Percentiles rank a stretch among this genome's conserved stretches.
phyloP scores from a whole-genome alignment of 2,113 vertebrate species.

The Acanthochromis polyacanthus region DNA sequence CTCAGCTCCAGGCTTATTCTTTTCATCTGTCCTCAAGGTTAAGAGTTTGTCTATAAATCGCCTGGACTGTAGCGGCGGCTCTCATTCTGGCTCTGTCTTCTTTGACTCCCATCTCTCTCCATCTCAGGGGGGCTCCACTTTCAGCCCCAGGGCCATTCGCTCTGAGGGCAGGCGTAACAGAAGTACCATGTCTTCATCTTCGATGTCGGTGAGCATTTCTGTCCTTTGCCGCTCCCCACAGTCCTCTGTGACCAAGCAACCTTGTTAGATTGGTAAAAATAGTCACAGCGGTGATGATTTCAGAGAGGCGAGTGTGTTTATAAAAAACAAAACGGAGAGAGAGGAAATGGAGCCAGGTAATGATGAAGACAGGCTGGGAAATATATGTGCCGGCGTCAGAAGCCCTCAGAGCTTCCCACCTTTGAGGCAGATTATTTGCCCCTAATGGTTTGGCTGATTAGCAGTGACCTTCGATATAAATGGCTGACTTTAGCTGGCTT shows the following conservation, averaged over 20 bases:
- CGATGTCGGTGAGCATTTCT: conserved; percentile 58
- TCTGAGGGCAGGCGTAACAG: conserved; percentile 44
- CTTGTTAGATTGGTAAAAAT: conserved; percentile 79
- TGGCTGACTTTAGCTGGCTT: conserved; percentile 19
- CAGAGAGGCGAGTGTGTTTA: conserved; percentile 50
- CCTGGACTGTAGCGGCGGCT: conserved; percentile 30
- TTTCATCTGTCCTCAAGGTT: conserved; percentile 61
- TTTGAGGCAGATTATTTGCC: conserved; percentile 61
- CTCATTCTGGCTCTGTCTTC: background rate
- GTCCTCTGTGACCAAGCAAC: conserved; percentile 69
- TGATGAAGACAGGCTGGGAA: conserved; percentile 50
- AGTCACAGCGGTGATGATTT: conserved; percentile 63
- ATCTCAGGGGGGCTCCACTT: conserved; percentile 36
- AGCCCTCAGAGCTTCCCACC: conserved; percentile 18
- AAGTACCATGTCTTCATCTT: conserved; percentile 50
- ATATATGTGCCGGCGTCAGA: conserved; percentile 29
- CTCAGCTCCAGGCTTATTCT: conserved; percentile 46
- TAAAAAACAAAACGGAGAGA: background rate
- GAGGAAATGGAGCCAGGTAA: conserved; percentile 40
- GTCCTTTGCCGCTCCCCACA: conserved; percentile 35
- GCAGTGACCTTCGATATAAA: conserved; percentile 48
- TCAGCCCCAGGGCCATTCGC: conserved; percentile 41
- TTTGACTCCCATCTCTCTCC: conserved; percentile 27
- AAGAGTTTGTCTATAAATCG: conserved; percentile 53
- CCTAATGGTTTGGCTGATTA: conserved; percentile 64